phyloP scores from a whole-genome alignment of 2,797 vertebrate species.

The Hylomyscus alleni region DNA sequence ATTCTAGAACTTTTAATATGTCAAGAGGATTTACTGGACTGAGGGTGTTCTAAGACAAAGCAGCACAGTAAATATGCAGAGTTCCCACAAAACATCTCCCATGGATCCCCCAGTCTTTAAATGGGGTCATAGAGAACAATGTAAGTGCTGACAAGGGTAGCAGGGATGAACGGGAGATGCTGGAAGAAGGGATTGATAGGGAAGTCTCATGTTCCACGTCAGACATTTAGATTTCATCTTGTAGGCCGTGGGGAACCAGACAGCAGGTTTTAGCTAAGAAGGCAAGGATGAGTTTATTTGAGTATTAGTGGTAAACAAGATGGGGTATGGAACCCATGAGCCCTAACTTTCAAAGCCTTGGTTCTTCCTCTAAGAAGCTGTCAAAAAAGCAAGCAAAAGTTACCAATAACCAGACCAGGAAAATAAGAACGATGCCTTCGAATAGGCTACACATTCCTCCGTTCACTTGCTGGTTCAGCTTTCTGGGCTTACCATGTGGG shows the following conservation, averaged over 20 bases:
- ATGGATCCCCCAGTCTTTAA: neutral
- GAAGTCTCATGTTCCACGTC: neutral
- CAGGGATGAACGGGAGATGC: too few relatives aligned
- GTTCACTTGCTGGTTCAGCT: neutral
- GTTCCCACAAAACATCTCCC: neutral
- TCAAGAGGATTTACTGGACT: neutral
- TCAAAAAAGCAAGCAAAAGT: slow-evolving; percentile 1
- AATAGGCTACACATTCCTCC: neutral
- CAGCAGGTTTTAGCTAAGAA: neutral
- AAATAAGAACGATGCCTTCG: neutral
- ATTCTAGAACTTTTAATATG: neutral
- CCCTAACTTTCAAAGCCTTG: neutral
- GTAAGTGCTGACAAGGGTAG: rapidly evolving
- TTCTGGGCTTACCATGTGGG: neutral
- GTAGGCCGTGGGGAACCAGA: neutral
- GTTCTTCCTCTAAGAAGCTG: slow-evolving; percentile 9
- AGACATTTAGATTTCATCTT: slow-evolving; percentile 7
- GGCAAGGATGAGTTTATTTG: neutral
- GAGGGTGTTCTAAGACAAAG: neutral
- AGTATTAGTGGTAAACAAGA: neutral
- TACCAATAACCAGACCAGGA: neutral
- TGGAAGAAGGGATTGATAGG: neutral
- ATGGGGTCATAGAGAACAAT: neutral
- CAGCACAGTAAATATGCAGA: neutral
- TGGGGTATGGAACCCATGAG: neutral